Base-by-base conservation (phyloP, 2,113 vertebrate genomes). In the Phainopepla nitens region DNA sequence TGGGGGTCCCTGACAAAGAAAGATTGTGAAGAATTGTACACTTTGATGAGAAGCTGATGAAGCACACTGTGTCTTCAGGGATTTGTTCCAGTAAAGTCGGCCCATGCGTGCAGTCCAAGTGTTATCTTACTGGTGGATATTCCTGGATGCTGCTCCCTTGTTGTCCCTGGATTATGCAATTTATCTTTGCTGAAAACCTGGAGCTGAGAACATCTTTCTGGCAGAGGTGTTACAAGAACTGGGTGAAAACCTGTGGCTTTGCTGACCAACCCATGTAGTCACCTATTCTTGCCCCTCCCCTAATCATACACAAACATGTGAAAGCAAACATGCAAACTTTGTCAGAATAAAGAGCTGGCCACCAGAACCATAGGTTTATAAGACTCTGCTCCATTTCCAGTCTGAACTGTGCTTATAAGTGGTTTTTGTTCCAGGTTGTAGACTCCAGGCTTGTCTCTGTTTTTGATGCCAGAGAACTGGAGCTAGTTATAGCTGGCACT, bases 401-500 rank as follows among this genome's bases (percentile, higher is more conserved):
- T 50, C 61, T 58, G 64, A 83, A 45, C 14, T 21, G 9, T 76
- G 35, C 60, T 95, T 53, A 97, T 50, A 44, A 53, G 45, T 85
- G 39, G 0, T 85, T 90, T 97, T 54, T 94, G 22, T 98, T 98
- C 41, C 96, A 99, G 99, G 99, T 99, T 61, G 99, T 99, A 23
- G 99, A 99, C 96, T 99, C 99, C 15, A 98, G 99, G 93, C 98
- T 99, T 35, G 99, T 99, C 91, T 99, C 99, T 0, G 99, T 99
- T 93, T 99, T 99, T 29, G 99, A 99, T 91, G 99, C 99, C 35
- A 98, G 99, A 83, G 99, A 99, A 89, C 97, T 99, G 97, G 99
- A 99, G 97, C 97, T 99, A 97, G 99, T 99, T 66, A 99, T 99
- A 27, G 99, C 99, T 13, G 99, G 99, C 31, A 99, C 99, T 3